These are phyloP conservation scores for Halcyon smyrnensis DNA, from an alignment of 2,797 vertebrate species.

Conservation along the genomic window DNA sequence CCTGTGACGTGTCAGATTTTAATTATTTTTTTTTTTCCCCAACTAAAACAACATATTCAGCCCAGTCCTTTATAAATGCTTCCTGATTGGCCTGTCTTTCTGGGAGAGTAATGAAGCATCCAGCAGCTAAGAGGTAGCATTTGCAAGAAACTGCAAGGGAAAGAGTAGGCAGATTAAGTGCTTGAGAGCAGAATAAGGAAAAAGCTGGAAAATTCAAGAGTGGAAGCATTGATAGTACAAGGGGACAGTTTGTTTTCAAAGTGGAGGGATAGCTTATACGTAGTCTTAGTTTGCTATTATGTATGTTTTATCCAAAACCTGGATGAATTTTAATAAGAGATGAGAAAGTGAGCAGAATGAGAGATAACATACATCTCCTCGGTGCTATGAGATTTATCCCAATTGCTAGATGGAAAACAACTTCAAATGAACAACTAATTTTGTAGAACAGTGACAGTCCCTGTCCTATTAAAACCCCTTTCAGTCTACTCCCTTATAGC, in stretches of 20 bases:
- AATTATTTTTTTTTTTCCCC: no score
- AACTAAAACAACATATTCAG: not conserved
- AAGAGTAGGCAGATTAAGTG: not conserved
- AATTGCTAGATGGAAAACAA: not conserved
- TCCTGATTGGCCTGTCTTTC: not conserved
- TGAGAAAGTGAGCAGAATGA: not conserved
- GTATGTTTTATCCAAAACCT: not conserved
- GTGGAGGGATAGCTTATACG: not conserved
- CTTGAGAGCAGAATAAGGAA: not conserved
- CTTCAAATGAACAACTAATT: not conserved
- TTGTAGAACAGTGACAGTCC: not conserved
- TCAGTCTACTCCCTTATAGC: not conserved
- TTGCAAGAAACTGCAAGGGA: not conserved
- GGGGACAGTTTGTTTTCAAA: not conserved
- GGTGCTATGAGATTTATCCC: not conserved
- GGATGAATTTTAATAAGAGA: not conserved
- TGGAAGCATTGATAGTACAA: not conserved
- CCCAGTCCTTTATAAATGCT: not conserved
- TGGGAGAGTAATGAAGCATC: not conserved
- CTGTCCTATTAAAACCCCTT: not conserved
- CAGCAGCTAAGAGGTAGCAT: rapidly evolving
- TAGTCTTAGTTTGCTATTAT: not conserved
- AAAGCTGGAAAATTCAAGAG: not conserved
- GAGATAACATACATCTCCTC: not conserved
- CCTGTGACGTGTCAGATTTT: not conserved